Evolutionary conservation across 2,888 invertebrate genomes (phyloP), one percentile per base, ranked within the genome.

Genomic region (Drosophila vallismaia): DNA sequence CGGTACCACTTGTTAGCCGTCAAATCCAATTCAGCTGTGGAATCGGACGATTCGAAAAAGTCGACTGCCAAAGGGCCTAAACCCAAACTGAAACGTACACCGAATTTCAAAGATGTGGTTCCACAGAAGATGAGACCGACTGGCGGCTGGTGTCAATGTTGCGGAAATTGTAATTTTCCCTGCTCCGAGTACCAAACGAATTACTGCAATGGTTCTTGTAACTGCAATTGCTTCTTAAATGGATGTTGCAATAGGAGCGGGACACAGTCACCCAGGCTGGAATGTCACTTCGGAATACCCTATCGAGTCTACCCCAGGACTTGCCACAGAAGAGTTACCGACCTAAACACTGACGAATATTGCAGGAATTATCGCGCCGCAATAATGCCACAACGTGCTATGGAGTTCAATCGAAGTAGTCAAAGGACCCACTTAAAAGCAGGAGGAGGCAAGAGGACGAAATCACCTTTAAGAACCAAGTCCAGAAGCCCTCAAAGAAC

Each of bases 341-440:
- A 80, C 38, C 38, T 78, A 1, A 68, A 80, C 29, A 83, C 74
- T 0, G 3, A 67, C 0, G 49, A 45, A 0, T 45, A 53, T 0
- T 68, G 56, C 19, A 52, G 57, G 1, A 42, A 46, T 5, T 14
- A 46, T 24, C 9, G 36, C 4, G 0, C 51, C 3, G 14, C 4
- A 7, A 2, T 12, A 8, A 1, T 8, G 5, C 38, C 31, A 6
- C 19, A 44, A 9, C 44, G 52, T n/a, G 7, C 10, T 3, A 0
- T 14, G 26, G 40, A 1, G 8, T 5, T 3, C 1, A 19, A 1
- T 0, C 9, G 10, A 7, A 26, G 19, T 14, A 7, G 28, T 10
- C 19, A 2, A 42, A 14, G 19, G 26, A 8, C 4, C 24, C 29
- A 1, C 14, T 14, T 12, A 6, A 6, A 3, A 10, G 33, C n/a